phyloP scores from a whole-genome alignment of 1,140 invertebrate genomes.

The Saccostrea cuccullata region DNA sequence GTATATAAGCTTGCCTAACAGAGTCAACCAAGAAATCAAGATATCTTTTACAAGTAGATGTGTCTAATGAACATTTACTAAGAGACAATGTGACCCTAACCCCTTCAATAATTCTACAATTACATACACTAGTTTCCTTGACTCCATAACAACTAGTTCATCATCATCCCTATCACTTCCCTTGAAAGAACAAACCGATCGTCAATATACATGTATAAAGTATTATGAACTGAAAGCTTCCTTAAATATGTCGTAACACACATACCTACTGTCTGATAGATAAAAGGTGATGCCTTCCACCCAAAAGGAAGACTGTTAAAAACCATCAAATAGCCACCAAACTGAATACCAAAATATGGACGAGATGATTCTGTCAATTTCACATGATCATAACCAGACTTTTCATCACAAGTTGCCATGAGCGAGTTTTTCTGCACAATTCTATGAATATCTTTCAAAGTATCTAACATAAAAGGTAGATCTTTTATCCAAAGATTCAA shows the following conservation, averaged over 20 bases:
- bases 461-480: constrained; percentile 49
- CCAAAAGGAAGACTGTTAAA: constrained; percentile 55
- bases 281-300: constrained; percentile 51
- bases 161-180: not conserved
- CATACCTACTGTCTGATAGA: constrained; percentile 54
- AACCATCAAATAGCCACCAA: constrained; percentile 49
- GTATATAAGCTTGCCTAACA: too few relatives aligned
- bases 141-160: not conserved
- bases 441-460: constrained; percentile 44
- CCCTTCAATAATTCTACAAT: constrained; percentile 15
- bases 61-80: constrained; percentile 22
- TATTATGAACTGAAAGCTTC: constrained; percentile 34
- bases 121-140: constrained; percentile 13
- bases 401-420: too few relatives aligned
- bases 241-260: constrained; percentile 50
- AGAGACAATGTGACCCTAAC: constrained; percentile 17
- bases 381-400: too few relatives aligned
- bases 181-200: constrained; percentile 40
- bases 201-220: constrained; percentile 60
- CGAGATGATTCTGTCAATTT: too few relatives aligned
- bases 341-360: not conserved
- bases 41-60: too few relatives aligned
- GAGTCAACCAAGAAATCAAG: too few relatives aligned
- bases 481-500: too few relatives aligned
- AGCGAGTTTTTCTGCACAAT: too few relatives aligned